Evolutionary conservation across 2,113 vertebrate species (phyloP), one percentile per base, ranked within the genome.

Genomic region (Lanius ludovicianus): DNA sequence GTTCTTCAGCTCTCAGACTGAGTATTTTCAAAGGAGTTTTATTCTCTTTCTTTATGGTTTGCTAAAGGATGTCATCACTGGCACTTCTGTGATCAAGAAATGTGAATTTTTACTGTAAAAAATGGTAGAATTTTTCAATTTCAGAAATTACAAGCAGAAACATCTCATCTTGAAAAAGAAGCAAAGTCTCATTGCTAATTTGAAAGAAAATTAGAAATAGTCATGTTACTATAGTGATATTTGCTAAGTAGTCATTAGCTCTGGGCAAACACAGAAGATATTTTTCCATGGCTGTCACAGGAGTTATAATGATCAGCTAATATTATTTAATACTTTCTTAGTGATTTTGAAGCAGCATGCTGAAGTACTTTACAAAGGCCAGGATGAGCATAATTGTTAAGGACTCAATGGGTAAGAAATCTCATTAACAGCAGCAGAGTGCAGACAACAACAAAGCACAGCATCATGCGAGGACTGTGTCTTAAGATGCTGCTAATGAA

Each of bases 251-350:
- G 64, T 84, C 70, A 78, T 95, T 94, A 64, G 60, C 41, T 84
- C 80, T 88, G 39, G 37, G 73, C 9, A 69, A 91, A 69, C 16
- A 65, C 12, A 64, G 67, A 59, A 88, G 89, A 73, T 68, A 82
- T 78, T 84, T 84, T 92, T 92, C 60, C 33, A 27, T 71, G 44
- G 64, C 68, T 95, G 41, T 79, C 73, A 52, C 49, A 68, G 27
- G 41, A 78, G 52, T 71, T 87, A 81, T n/a, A 92, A 56, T 94
- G 76, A 91, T 92, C 50, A 84, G 64, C 56, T 94, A 88, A 86
- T 89, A 78, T 70, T 93, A 89, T 90, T 94, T 93, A 80, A 81
- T 35, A 77, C 70, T 94, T 90, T 70, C 42, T 87, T 92, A 84
- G 56, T 83, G 76, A 59, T 96, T 90, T 71, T 90, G 60, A 71